Percentiles rank a stretch among this genome's conserved stretches.
Evolutionary conservation across 2,888 invertebrate species (phyloP).

Genomic region (Amiota mariae): DNA sequence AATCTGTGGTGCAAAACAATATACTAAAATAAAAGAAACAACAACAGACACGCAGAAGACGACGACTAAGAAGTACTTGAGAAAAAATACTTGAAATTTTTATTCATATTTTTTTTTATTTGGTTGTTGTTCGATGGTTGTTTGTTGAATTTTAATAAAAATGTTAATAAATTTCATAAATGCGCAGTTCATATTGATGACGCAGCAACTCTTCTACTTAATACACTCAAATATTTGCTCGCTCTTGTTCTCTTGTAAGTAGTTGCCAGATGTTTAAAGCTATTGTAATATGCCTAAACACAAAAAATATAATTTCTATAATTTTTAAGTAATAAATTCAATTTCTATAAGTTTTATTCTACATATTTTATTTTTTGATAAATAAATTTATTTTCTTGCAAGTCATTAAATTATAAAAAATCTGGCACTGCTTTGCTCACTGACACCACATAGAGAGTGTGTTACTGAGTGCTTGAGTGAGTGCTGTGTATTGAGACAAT

Average conservation of each 20-base stretch:
- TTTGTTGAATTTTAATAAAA: conserved; percentile 8
- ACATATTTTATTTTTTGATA: not conserved
- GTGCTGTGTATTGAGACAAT: not conserved
- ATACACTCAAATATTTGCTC: not conserved
- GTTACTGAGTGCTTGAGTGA: not conserved
- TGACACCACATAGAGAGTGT: not conserved
- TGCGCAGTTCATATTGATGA: conserved; percentile 22
- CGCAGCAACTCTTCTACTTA: conserved; percentile 15
- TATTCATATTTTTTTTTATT: not conserved
- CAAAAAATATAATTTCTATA: not conserved
- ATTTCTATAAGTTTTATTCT: not conserved
- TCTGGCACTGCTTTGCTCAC: conserved; percentile 8
- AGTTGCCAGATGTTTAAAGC: not conserved
- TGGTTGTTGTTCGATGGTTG: not conserved
- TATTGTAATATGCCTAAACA: not conserved
- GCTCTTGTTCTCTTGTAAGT: not conserved
- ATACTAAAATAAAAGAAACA: not conserved
- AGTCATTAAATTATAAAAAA: not conserved
- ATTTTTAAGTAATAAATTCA: not conserved
- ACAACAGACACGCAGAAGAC: not conserved
- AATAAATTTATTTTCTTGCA: not conserved
- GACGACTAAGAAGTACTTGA: not conserved
- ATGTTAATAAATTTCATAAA: conserved; percentile 21
- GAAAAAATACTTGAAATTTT: not conserved
- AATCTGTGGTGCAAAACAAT: not conserved